phyloP scores from a whole-genome alignment of 2,113 vertebrate species.

The Caracal caracal region DNA sequence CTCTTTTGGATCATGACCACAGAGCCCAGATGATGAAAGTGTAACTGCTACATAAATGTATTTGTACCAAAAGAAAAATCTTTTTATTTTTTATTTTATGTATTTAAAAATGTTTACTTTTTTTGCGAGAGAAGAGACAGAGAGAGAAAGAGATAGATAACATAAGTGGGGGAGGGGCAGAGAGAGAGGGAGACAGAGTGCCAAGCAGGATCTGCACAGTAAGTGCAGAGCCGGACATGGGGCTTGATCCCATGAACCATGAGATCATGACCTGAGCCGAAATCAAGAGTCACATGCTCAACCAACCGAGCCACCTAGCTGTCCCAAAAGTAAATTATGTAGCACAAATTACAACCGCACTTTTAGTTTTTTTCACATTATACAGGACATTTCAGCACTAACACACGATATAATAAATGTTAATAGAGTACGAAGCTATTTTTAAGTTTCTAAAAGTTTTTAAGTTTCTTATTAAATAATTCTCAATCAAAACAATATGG shows the following conservation, averaged over 20 bases:
- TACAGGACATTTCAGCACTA: neutral
- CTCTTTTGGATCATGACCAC: neutral
- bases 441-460: neutral
- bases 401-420: neutral
- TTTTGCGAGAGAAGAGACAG: too few species aligned
- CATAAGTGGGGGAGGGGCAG: too few species aligned
- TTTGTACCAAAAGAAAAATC: neutral
- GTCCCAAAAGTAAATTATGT: neutral
- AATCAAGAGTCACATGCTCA: too few species aligned
- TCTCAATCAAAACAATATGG: neutral
- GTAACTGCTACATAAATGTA: neutral
- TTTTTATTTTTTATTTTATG: too few species aligned
- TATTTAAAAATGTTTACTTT: too few species aligned
- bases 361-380: slow-evolving; percentile 18
- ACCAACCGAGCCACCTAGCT: too few species aligned
- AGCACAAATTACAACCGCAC: neutral
- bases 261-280: too few species aligned
- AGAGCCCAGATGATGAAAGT: neutral
- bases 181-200: too few species aligned
- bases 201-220: too few species aligned
- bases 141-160: too few species aligned
- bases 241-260: too few species aligned
- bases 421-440: neutral
- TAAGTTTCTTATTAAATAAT: slow-evolving; percentile 9
- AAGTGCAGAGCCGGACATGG: too few species aligned